phyloP scores from a whole-genome alignment of 2,888 invertebrate species.

The Timema cristinae region DNA sequence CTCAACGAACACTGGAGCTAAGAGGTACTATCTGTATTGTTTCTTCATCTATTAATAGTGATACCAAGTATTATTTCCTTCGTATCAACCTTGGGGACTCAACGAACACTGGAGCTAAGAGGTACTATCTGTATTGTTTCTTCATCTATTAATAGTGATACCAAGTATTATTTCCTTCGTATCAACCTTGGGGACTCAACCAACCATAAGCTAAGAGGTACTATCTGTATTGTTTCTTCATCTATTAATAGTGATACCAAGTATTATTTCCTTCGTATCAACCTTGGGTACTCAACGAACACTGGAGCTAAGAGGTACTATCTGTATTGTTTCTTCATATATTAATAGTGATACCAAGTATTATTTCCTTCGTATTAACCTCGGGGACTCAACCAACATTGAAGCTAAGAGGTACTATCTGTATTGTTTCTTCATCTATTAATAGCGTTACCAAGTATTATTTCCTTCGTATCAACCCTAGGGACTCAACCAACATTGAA shows the following conservation, averaged over 20 bases:
- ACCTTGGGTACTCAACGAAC: not conserved
- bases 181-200: no score
- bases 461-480: not conserved
- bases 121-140: not conserved
- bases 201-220: no score
- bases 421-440: not conserved
- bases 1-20: no score
- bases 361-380: no score
- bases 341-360: not conserved
- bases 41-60: not conserved
- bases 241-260: not conserved
- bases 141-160: not conserved
- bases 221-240: no score
- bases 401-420: no score
- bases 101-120: not conserved
- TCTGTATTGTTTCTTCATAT: not conserved
- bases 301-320: not conserved
- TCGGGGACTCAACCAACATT: no score
- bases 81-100: no score
- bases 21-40: no score
- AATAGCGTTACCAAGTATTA: not conserved
- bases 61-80: conserved; percentile 7
- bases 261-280: not conserved
- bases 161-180: not conserved
- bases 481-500: not conserved